phyloP scores from a whole-genome alignment of 1,140 invertebrate species.

The Lanistes nyassanus region DNA sequence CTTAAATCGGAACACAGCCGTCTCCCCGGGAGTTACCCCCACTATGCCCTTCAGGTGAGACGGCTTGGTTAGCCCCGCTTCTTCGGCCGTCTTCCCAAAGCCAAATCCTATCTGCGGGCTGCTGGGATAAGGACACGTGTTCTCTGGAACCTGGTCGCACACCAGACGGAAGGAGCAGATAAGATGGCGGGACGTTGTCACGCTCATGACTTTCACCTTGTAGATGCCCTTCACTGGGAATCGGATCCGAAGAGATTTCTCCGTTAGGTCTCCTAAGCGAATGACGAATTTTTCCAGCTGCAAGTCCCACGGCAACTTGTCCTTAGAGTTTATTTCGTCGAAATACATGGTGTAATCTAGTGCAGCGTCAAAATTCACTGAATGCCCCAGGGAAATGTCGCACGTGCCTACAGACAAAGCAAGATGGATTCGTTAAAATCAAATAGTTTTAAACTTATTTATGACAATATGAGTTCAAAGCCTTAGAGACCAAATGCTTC shows the following conservation, averaged over 20 bases:
- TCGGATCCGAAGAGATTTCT: conserved; percentile 38
- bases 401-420: conserved; percentile 24
- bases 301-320: conserved; percentile 34
- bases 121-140: conserved; percentile 43
- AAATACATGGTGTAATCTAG: conserved; percentile 35
- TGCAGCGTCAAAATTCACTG: conserved; percentile 12
- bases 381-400: conserved; percentile 33
- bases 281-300: conserved; percentile 34
- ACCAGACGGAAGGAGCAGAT: conserved; percentile 43
- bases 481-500: no score
- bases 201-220: conserved; percentile 31
- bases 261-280: conserved; percentile 31
- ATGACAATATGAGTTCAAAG: no score
- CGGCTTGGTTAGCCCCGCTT: conserved; percentile 29
- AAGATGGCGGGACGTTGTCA: background rate
- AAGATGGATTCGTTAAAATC: no score
- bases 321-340: conserved; percentile 22
- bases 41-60: conserved; percentile 35
- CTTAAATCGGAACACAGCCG: conserved; percentile 35
- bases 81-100: conserved; percentile 20
- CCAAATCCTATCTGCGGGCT: conserved; percentile 51
- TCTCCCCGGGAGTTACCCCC: conserved; percentile 24
- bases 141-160: conserved; percentile 33
- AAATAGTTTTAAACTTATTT: no score
- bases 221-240: conserved; percentile 44